These are phyloP conservation scores for Apodemus sylvaticus DNA, from an alignment of 2,113 vertebrate genomes.

Conservation along the genomic window DNA sequence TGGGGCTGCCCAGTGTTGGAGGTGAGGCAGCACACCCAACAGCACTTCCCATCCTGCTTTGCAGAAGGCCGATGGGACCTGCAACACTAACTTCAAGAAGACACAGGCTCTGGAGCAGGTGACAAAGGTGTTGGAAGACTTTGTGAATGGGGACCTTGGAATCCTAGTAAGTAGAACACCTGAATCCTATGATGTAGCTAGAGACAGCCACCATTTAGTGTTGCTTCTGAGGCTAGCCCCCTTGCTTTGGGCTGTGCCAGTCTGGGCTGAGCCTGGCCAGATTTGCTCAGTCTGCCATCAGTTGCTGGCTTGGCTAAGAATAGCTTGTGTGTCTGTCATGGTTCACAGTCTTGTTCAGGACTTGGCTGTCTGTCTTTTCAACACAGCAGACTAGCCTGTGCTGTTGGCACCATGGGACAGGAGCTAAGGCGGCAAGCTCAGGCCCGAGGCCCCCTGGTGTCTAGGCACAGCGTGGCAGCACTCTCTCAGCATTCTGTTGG, in stretches of 20 bases:
- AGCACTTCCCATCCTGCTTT: not conserved
- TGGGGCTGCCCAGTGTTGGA: not conserved
- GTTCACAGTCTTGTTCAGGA: not conserved
- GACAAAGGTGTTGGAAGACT: slow-evolving; percentile 88
- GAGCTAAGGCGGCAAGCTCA: not conserved
- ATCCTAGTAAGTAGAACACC: slow-evolving; percentile 86
- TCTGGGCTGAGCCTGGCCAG: not conserved
- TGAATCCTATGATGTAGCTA: not conserved
- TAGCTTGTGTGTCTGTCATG: not conserved
- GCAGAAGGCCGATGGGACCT: slow-evolving; percentile 92
- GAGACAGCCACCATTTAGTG: not conserved
- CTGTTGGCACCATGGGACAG: not conserved
- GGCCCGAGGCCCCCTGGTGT: not conserved
- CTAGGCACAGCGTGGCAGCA: not conserved
- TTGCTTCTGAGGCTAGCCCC: not conserved
- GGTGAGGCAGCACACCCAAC: not conserved
- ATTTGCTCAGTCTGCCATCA: not conserved
- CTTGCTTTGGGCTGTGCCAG: not conserved
- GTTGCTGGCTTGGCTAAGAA: not conserved
- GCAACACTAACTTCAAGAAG: slow-evolving; percentile 94
- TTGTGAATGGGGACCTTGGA: slow-evolving; percentile 86
- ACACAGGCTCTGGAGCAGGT: slow-evolving; percentile 91
- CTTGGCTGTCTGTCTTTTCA: not conserved
- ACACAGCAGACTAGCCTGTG: not conserved
- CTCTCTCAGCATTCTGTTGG: too few relatives aligned